These are phyloP conservation scores for Suncus etruscus DNA, from an alignment of 2,113 vertebrate species.

Conservation along the genomic window DNA sequence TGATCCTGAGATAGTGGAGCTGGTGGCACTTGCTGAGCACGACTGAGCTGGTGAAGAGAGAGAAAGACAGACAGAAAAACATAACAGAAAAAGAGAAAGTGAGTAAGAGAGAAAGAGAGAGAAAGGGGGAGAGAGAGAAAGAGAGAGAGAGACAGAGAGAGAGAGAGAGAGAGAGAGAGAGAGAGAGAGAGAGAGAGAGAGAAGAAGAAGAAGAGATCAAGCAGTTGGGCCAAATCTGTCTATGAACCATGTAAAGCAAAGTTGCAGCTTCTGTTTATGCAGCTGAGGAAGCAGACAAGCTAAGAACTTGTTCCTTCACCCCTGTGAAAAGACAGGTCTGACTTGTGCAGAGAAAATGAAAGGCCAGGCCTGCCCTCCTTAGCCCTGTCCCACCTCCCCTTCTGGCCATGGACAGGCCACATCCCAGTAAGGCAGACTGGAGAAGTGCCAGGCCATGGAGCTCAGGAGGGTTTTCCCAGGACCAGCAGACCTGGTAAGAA, in stretches of 20 bases:
- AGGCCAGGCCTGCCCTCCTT: not conserved
- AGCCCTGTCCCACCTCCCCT: not conserved
- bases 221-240: conserved; percentile 21
- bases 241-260: conserved; percentile 60
- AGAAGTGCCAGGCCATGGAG: no score
- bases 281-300: not conserved
- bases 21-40: conserved; percentile 22
- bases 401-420: not conserved
- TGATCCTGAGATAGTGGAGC: not conserved
- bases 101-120: no score
- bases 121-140: not conserved
- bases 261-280: not conserved
- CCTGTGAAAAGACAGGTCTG: not conserved
- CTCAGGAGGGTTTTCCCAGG: no score
- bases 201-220: no score
- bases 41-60: conserved; percentile 54
- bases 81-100: no score
- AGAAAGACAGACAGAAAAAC: not conserved
- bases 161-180: no score
- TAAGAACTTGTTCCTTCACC: not conserved
- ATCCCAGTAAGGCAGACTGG: no score
- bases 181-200: no score
- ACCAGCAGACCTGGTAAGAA: no score
- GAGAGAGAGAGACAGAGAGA: conserved; percentile 15
- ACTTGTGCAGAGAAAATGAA: not conserved